Conservation (phyloP, 2,113 vertebrate genomes). For the Caretta caretta region DNA sequence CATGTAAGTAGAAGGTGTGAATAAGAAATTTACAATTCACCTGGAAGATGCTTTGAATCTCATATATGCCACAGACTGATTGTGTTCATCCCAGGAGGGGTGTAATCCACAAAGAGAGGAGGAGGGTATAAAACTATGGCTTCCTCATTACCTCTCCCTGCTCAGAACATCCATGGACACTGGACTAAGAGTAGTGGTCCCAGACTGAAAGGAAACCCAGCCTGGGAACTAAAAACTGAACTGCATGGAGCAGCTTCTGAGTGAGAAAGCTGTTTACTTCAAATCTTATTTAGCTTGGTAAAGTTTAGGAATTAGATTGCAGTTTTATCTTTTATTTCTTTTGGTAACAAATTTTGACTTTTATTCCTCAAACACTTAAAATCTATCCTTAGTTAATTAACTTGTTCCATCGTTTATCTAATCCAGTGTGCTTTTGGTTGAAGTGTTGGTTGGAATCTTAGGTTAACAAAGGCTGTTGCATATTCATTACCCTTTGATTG, state of each 20-base stretch:
- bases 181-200: not conserved
- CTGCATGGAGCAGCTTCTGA: not conserved
- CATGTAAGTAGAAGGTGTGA: not conserved
- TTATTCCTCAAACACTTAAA: not conserved
- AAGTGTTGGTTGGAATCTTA: not conserved
- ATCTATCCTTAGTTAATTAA: too few relatives aligned
- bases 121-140: not conserved
- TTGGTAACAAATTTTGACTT: not conserved
- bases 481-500: not conserved
- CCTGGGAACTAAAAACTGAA: not conserved
- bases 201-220: not conserved
- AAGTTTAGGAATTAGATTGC: not conserved
- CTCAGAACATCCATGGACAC: not conserved
- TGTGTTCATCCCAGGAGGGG: not conserved
- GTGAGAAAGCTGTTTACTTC: not conserved
- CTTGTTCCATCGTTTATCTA: too few relatives aligned
- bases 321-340: not conserved
- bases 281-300: not conserved
- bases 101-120: not conserved
- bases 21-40: not conserved
- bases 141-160: not conserved
- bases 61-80: not conserved
- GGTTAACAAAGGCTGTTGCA: not conserved
- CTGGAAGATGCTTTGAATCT: not conserved
- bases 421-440: not conserved